These are phyloP conservation scores for Argyrosomus japonicus DNA, from an alignment of 2,113 vertebrate genomes.

Conservation along the genomic window DNA sequence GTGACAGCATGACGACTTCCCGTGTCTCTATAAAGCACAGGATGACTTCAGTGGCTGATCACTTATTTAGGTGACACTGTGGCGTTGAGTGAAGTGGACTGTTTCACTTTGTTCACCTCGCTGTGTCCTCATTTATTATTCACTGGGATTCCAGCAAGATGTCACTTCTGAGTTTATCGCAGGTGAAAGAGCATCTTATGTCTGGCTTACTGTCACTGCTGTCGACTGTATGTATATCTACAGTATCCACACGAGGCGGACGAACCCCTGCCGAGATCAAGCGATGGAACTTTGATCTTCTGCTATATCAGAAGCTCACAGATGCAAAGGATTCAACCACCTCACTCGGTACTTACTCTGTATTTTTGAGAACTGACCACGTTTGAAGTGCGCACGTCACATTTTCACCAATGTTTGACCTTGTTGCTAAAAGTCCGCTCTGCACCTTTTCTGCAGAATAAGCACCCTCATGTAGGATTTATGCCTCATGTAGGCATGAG, in stretches of 20 bases:
- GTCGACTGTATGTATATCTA: background rate
- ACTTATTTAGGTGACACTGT: conserved; percentile 16
- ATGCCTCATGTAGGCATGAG: conserved; percentile 37
- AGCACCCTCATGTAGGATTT: conserved; percentile 52
- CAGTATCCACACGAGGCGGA: conserved; percentile 27
- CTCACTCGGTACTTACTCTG: background rate
- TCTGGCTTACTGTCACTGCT: background rate
- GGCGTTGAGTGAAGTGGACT: background rate
- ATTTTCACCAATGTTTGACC: conserved; percentile 22
- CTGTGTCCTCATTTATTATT: conserved; percentile 3
- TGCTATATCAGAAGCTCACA: conserved; percentile 14
- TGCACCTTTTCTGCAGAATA: conserved; percentile 8
- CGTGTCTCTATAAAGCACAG: background rate
- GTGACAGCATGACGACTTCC: conserved; percentile 19
- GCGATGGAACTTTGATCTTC: conserved; percentile 25
- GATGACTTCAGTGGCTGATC: background rate
- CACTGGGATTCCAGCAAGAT: background rate
- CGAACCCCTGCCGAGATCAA: conserved; percentile 30
- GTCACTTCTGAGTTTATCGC: background rate
- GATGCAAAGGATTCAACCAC: background rate
- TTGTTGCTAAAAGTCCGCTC: background rate
- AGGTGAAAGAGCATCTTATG: background rate
- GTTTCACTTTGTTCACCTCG: background rate
- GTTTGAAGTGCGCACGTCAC: conserved; percentile 11
- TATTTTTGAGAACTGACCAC: conserved; percentile 22